These are phyloP conservation scores for Harpalus rufipes DNA, from an alignment of 2,888 invertebrate genomes.

Conservation along the genomic window DNA sequence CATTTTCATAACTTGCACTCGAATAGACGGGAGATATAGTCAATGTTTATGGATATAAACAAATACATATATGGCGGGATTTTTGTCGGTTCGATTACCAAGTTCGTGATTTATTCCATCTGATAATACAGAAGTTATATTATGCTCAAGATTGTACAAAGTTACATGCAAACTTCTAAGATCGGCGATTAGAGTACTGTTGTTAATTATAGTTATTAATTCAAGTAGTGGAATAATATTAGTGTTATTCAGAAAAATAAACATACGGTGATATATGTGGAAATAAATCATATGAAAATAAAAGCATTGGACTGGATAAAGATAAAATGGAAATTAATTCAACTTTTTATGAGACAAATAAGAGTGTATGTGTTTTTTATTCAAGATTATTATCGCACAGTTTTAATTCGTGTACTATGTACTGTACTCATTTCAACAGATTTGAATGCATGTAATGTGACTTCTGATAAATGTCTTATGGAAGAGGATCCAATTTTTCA, in stretches of 20 bases:
- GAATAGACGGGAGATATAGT: not conserved
- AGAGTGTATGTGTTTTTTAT: no score
- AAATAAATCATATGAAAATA: slow-evolving; percentile 1
- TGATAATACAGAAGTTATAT: slow-evolving; percentile 36
- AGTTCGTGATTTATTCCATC: slow-evolving; percentile 44
- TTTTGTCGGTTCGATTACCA: slow-evolving; percentile 1
- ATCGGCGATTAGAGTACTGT: not conserved
- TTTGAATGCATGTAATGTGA: no score
- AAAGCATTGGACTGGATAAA: not conserved
- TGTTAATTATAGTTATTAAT: slow-evolving; percentile 24
- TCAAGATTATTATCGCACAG: no score
- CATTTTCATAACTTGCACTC: slow-evolving; percentile 7
- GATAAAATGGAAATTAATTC: not conserved
- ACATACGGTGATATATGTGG: not conserved
- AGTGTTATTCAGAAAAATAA: slow-evolving; percentile 11
- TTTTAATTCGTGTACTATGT: no score
- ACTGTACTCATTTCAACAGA: no score
- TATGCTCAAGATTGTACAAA: slow-evolving; percentile 34
- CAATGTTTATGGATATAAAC: not conserved
- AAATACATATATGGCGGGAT: not conserved
- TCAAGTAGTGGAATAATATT: not conserved
- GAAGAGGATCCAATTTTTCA: no score
- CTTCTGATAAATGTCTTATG: no score
- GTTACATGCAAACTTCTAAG: slow-evolving; percentile 26
- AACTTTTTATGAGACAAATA: not conserved